Evolutionary conservation across 53 echinoderm and acorn worm genomes (phyloP).

Genomic region (Stichopus horrens): DNA sequence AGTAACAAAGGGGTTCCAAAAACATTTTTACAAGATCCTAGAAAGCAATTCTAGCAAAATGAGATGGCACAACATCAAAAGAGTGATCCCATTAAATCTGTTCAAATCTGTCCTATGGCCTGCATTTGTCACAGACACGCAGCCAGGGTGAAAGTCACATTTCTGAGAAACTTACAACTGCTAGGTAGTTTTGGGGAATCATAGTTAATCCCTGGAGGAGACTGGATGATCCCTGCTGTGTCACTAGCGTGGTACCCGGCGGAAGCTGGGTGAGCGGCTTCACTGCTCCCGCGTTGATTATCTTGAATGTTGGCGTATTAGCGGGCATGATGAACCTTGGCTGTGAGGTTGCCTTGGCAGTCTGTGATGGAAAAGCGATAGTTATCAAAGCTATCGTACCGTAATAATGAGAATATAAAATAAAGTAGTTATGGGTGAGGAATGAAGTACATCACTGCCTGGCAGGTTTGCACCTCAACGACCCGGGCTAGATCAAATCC

Average conservation of each 20-base stretch:
- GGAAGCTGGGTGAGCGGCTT: conserved; percentile 65
- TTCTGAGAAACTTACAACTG: conserved; percentile 1
- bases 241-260: conserved; percentile 77
- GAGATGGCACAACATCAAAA: too few species aligned
- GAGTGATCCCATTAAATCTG: too few species aligned
- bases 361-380: not conserved
- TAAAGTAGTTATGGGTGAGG: too few species aligned
- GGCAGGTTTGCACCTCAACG: too few species aligned
- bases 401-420: not conserved
- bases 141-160: too few species aligned
- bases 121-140: too few species aligned
- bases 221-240: conserved; percentile 41
- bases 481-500: too few species aligned
- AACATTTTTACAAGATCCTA: too few species aligned
- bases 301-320: conserved; percentile 70
- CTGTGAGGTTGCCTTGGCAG: conserved; percentile 46
- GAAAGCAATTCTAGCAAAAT: too few species aligned
- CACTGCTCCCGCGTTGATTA: conserved; percentile 62
- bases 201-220: conserved; percentile 76
- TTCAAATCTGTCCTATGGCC: too few species aligned
- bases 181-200: conserved; percentile 52
- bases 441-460: too few species aligned
- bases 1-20: too few species aligned
- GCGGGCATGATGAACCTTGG: conserved; percentile 92
- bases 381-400: not conserved